These are phyloP conservation scores for Tragelaphus scriptus DNA, from an alignment of 2,113 vertebrate species.

Conservation along the genomic window DNA sequence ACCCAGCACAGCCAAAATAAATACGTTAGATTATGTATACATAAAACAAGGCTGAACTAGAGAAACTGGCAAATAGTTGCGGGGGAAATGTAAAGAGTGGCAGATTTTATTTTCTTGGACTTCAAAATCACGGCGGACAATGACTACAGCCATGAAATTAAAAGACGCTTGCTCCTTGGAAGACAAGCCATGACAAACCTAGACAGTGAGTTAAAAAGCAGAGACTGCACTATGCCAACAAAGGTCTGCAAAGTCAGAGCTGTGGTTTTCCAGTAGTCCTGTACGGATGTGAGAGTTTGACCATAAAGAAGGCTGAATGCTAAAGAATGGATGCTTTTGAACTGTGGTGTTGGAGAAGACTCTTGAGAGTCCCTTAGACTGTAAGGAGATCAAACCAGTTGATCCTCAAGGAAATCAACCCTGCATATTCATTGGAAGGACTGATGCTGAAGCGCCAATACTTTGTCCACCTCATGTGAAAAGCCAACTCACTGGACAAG, in stretches of 20 bases:
- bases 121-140: not conserved
- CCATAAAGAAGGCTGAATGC: not conserved
- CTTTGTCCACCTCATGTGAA: not conserved
- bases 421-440: not conserved
- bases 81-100: not conserved
- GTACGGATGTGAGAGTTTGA: not conserved
- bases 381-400: not conserved
- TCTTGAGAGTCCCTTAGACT: not conserved
- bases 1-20: not conserved
- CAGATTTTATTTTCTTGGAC: not conserved
- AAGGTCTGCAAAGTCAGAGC: not conserved
- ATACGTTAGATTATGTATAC: not conserved
- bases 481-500: not conserved
- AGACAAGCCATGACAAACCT: not conserved
- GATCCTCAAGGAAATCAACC: not conserved
- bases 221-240: not conserved
- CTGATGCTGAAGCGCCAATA: not conserved
- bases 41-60: not conserved
- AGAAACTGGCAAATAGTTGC: not conserved
- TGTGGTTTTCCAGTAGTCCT: not conserved
- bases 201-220: not conserved
- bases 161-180: not conserved
- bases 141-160: not conserved
- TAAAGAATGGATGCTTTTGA: not conserved
- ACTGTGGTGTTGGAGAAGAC: not conserved